These are phyloP conservation scores for Chiridota heheva DNA, from an alignment of 35 echinoderm and acorn worm genomes.

Conservation along the genomic window DNA sequence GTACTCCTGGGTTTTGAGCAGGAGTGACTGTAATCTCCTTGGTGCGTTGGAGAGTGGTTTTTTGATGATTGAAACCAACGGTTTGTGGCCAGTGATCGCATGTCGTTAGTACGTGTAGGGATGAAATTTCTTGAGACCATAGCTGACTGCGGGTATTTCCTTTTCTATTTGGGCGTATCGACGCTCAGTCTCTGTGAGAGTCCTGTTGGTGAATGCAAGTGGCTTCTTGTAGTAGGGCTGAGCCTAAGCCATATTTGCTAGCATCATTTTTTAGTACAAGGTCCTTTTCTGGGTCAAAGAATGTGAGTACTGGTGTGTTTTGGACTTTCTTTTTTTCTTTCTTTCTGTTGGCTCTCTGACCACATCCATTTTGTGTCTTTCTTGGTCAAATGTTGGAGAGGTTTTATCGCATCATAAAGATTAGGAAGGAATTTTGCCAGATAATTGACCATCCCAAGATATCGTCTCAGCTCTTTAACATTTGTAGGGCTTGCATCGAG, in stretches of 20 bases:
- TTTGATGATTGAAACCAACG: constrained; percentile 55
- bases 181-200: constrained; percentile 58
- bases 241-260: constrained; percentile 51
- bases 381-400: background rate
- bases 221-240: constrained; percentile 55
- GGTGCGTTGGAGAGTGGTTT: constrained; percentile 64
- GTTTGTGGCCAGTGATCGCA: constrained; percentile 58
- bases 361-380: background rate
- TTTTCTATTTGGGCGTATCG: constrained; percentile 59
- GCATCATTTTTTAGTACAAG: constrained; percentile 43
- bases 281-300: constrained; percentile 30
- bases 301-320: background rate
- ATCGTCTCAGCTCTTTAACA: constrained; percentile 16
- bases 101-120: constrained; percentile 62
- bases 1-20: constrained; percentile 47
- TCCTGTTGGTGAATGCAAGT: constrained; percentile 42
- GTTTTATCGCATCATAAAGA: background rate
- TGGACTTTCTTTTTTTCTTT: background rate
- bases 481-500: background rate
- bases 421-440: constrained; percentile 1
- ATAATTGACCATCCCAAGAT: constrained; percentile 42
- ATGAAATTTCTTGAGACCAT: constrained; percentile 58
- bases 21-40: constrained; percentile 46
- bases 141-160: constrained; percentile 46
- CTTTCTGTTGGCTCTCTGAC: background rate